Conservation (phyloP, 2,797 vertebrate species). For the Silurus lanzhouensis region DNA sequence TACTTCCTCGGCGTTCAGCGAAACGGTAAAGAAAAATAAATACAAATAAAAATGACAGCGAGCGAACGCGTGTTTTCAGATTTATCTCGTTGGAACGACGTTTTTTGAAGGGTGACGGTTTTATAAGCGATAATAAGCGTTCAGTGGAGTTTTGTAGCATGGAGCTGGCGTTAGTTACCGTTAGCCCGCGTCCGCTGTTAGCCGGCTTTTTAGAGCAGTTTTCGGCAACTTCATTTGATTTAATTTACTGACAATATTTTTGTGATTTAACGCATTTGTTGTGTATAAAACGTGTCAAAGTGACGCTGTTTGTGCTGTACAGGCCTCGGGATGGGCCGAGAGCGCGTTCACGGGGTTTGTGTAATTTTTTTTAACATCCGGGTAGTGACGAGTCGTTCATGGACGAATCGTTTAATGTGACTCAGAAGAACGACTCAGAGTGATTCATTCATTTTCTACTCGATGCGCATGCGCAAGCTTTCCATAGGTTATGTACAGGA, state of each 20-base stretch:
- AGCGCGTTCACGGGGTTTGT: background rate
- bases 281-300: background rate
- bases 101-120: fast-evolving
- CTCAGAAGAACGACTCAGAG: too few relatives aligned
- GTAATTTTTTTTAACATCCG: background rate
- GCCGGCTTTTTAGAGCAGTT: background rate
- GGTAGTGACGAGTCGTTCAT: background rate
- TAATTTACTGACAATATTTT: too few relatives aligned
- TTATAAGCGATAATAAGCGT: too few relatives aligned
- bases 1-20: constrained; percentile 12
- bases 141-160: background rate
- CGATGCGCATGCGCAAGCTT: too few relatives aligned
- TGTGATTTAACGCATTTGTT: background rate
- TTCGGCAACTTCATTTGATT: background rate
- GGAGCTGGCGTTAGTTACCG: background rate
- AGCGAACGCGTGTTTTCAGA: too few relatives aligned
- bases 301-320: background rate
- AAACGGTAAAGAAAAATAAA: constrained; percentile 18
- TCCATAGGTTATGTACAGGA: too few relatives aligned
- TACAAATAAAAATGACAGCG: too few relatives aligned
- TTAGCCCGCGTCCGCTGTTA: constrained; percentile 1
- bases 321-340: constrained; percentile 8
- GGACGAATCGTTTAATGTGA: too few relatives aligned
- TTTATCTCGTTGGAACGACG: background rate
- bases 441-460: too few relatives aligned